These are phyloP conservation scores for Helobdella robusta DNA, from an alignment of 2,888 invertebrate genomes.

Conservation along the genomic window DNA sequence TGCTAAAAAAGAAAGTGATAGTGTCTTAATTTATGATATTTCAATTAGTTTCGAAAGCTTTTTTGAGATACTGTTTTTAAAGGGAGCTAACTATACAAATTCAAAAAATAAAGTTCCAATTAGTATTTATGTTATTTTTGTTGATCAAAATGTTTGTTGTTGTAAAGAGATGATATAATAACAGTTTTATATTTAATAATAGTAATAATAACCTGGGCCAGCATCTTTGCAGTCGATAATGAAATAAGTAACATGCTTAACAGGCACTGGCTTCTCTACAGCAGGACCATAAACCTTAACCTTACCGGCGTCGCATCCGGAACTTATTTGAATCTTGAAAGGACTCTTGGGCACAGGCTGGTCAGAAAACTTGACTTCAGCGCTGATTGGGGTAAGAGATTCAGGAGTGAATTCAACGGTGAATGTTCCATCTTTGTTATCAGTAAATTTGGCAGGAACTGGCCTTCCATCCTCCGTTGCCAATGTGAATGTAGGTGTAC, in stretches of 20 bases:
- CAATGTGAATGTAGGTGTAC: not conserved
- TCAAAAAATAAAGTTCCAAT: too few relatives aligned
- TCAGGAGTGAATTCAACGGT: conserved; percentile 18
- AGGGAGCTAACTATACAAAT: too few relatives aligned
- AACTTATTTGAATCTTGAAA: conserved; percentile 51
- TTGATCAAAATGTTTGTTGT: conserved; percentile 47
- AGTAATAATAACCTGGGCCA: conserved; percentile 55
- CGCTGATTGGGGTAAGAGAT: not conserved
- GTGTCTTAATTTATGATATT: too few relatives aligned
- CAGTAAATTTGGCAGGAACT: not conserved
- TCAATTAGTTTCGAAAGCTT: too few relatives aligned
- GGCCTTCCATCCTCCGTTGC: not conserved
- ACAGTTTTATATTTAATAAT: conserved; percentile 47
- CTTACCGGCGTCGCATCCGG: conserved; percentile 51
- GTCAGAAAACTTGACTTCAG: conserved; percentile 13
- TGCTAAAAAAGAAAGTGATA: too few relatives aligned
- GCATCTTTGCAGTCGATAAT: conserved; percentile 72
- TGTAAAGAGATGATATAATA: conserved; percentile 46
- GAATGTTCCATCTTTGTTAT: conserved; percentile 24
- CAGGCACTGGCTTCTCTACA: conserved; percentile 56
- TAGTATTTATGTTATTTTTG: too few relatives aligned
- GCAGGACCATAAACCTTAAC: conserved; percentile 69
- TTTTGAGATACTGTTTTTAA: too few relatives aligned
- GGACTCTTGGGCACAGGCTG: conserved; percentile 26
- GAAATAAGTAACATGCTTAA: conserved; percentile 67